Conservation (phyloP, 2,888 invertebrate genomes). For the Meteorus cinctellus region DNA sequence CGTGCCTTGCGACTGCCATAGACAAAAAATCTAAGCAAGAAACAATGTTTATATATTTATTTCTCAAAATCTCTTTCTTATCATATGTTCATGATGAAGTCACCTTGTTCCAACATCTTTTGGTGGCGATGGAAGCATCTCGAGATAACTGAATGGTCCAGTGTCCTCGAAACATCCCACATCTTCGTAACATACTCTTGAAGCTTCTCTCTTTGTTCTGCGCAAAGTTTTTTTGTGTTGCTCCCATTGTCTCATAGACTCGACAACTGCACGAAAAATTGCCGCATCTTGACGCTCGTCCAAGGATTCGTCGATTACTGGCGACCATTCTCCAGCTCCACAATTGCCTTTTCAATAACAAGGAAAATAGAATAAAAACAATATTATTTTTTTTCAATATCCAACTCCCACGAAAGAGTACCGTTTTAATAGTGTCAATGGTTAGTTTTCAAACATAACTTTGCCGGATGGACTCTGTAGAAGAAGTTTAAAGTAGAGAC, state of each 20-base stretch:
- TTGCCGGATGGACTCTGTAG: background rate
- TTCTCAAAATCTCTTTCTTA: background rate
- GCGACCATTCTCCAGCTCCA: slow-evolving; percentile 73
- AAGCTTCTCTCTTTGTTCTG: slow-evolving; percentile 85
- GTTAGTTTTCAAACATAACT: background rate
- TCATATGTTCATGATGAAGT: slow-evolving; percentile 41
- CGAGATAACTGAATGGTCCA: slow-evolving; percentile 92
- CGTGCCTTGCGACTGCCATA: slow-evolving; percentile 70
- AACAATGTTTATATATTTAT: slow-evolving; percentile 13
- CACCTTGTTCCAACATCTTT: slow-evolving; percentile 91
- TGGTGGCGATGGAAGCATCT: slow-evolving; percentile 89
- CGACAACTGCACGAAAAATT: slow-evolving; percentile 82
- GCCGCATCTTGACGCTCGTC: slow-evolving; percentile 84
- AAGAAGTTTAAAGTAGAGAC: slow-evolving; percentile 8
- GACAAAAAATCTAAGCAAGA: slow-evolving; percentile 65
- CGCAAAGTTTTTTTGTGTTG: slow-evolving; percentile 74
- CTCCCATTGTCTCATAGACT: slow-evolving; percentile 84
- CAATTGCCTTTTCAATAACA: slow-evolving; percentile 55
- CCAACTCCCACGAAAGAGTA: background rate
- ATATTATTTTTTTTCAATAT: background rate
- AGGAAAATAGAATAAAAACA: slow-evolving; percentile 8
- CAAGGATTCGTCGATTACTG: slow-evolving; percentile 79
- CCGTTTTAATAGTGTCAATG: background rate
- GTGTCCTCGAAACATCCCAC: slow-evolving; percentile 94
- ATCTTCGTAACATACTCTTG: slow-evolving; percentile 89